Evolutionary conservation across 2,113 vertebrate species (phyloP), one percentile per base, ranked within the genome.

Genomic region (Paracanthobrama guichenoti): DNA sequence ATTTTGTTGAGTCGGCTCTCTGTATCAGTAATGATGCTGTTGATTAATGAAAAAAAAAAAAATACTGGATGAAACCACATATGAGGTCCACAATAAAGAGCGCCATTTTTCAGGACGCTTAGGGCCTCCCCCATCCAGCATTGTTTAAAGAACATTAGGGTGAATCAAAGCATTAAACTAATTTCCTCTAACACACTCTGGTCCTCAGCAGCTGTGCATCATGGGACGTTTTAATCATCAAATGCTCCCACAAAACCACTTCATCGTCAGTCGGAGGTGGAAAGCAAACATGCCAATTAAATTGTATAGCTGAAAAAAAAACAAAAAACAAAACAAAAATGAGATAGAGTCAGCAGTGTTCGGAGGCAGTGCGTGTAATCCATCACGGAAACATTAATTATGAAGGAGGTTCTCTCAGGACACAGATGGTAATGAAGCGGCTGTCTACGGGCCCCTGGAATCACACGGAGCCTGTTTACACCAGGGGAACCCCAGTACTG

Each of bases 331-430:
- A 55, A 20, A 22, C 4, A 24, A 71, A 83, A 77, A 42, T 12
- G 16, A 86, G 84, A 86, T 80, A 87, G 92, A 90, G 90, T 89
- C 87, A 88, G 89, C 67, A 79, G 88, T 87, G 91, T 91, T 93
- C 89, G 85, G 89, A 90, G 90, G 80, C 90, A 85, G 89, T 86
- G 85, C n/a, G 55, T 90, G 91, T 89, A 93, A 92, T 93, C 91
- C 93, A 92, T 91, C 91, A 90, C 87, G 67, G 86, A 92, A 93
- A 93, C 92, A 93, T 94, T 94, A 93, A 94, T 95, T 94, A 94
- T 91, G 90, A 89, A 88, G 84, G 79, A 86, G 84, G 88, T 90
- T 93, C 91, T 92, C 93, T 85, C 87, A 91, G 90, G 91, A 94
- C 90, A 92, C 91, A 93, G 93, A 90, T 85, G 90, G 91, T 93